These are phyloP conservation scores for Aphrophora alni DNA, from an alignment of 2,888 invertebrate species.

Conservation along the genomic window DNA sequence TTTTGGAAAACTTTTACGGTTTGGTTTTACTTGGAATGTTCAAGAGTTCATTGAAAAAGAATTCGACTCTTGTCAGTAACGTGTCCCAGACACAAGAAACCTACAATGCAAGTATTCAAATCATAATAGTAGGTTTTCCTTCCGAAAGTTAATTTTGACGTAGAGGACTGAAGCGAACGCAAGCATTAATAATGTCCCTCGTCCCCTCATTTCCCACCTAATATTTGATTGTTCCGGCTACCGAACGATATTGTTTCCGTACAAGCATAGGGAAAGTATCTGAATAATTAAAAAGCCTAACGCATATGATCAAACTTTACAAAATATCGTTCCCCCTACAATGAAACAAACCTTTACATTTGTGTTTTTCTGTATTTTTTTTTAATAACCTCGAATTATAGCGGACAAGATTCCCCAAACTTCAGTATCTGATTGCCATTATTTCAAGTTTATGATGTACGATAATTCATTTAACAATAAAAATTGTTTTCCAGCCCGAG, in stretches of 20 bases:
- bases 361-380: neutral
- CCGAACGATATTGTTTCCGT: neutral
- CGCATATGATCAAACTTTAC: neutral
- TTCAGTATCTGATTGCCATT: neutral
- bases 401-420: neutral
- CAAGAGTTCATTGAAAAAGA: too few species aligned
- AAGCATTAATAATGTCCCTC: neutral
- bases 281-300: neutral
- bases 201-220: neutral
- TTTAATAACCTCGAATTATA: neutral
- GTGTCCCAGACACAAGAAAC: too few species aligned
- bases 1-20: too few species aligned
- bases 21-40: too few species aligned
- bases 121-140: too few species aligned
- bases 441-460: neutral
- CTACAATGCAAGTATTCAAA: too few species aligned
- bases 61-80: too few species aligned
- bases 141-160: too few species aligned
- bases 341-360: neutral
- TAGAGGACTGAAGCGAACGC: too few species aligned
- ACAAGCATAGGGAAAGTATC: neutral
- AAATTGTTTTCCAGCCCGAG: neutral
- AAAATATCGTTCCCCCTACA: neutral
- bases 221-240: neutral
- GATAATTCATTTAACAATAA: neutral